These are phyloP conservation scores for Sphenodon punctatus DNA, from an alignment of 2,797 vertebrate species.

Conservation along the genomic window DNA sequence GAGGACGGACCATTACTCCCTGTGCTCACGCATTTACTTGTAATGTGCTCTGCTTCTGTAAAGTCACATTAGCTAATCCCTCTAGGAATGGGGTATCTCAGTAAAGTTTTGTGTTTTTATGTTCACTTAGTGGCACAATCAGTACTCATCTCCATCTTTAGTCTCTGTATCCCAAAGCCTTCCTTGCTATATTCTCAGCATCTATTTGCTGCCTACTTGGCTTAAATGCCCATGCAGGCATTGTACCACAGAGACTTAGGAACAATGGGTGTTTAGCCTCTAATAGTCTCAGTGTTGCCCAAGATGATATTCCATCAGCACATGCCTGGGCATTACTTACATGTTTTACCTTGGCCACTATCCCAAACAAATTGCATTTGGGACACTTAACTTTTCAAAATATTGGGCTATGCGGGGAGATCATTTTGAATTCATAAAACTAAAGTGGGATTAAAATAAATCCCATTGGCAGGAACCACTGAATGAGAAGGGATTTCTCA, in stretches of 20 bases:
- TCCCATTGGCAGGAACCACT: neutral
- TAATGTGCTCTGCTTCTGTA: neutral
- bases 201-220: neutral
- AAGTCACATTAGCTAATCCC: neutral
- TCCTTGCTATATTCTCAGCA: no score
- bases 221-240: neutral
- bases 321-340: neutral
- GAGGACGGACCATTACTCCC: neutral
- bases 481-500: slow-evolving; percentile 6
- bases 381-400: neutral
- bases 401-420: neutral
- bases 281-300: neutral
- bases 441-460: neutral
- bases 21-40: no score
- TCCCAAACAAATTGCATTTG: slow-evolving; percentile 22
- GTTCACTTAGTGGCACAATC: neutral
- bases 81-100: neutral
- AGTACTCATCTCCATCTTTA: neutral
- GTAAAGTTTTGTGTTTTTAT: neutral
- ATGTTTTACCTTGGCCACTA: neutral
- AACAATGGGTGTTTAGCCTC: neutral
- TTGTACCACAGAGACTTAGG: neutral
- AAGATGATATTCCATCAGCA: neutral
- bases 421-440: slow-evolving; percentile 10
- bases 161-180: neutral